A percentile compares a stretch with the other conserved stretches of the same genome.
Evolutionary conservation across 1,140 invertebrate species (phyloP).

Genomic region (Sarcophaga peregrina): DNA sequence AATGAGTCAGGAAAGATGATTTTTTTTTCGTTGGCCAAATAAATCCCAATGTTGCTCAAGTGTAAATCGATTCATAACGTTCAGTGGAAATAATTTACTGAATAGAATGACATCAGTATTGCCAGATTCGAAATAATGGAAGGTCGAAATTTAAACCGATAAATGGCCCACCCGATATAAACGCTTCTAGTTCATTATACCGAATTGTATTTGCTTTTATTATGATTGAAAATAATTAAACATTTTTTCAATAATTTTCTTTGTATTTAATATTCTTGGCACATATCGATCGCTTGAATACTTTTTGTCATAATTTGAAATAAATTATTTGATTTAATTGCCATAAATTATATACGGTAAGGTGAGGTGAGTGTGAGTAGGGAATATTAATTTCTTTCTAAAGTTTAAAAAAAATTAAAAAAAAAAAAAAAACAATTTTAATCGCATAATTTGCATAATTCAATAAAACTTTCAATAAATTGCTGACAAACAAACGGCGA

Average conservation of each 20-base stretch:
- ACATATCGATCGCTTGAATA: not conserved
- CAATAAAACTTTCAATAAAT: not conserved
- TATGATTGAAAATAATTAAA: not conserved
- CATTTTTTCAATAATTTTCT: not conserved
- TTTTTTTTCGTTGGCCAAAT: no score
- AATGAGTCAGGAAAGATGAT: no score
- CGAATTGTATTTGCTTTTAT: not conserved
- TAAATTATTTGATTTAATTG: not conserved
- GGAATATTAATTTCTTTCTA: not conserved
- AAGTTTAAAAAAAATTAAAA: not conserved
- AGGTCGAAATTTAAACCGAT: no score
- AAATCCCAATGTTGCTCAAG: no score
- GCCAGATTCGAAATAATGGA: no score
- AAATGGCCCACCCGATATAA: no score
- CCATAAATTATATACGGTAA: not conserved
- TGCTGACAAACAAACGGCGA: no score
- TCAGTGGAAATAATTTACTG: no score
- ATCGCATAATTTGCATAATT: slow-evolving; percentile 16
- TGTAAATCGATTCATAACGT: no score
- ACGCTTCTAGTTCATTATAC: no score
- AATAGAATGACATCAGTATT: no score
- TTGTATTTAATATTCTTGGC: not conserved
- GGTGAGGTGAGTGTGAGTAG: no score
- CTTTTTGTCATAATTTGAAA: slow-evolving; percentile 7
- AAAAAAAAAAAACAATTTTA: not conserved